Conservation (phyloP, 2,797 vertebrate genomes). For the Phalanger gymnotis region DNA sequence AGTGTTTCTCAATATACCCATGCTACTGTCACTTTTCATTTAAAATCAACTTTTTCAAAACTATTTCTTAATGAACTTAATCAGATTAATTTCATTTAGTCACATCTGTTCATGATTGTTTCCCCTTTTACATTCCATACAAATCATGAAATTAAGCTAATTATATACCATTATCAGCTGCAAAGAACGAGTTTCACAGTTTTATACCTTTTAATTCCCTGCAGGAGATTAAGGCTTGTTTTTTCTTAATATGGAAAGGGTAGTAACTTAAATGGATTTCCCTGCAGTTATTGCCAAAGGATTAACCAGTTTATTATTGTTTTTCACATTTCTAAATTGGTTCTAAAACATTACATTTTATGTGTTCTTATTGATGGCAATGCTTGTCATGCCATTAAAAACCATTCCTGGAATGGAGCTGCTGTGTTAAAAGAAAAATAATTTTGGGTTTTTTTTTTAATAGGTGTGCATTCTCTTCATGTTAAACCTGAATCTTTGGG, state of each 20-base stretch:
- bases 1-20: conserved; percentile 68
- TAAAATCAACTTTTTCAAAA: conserved; percentile 85
- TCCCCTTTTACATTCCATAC: conserved; percentile 79
- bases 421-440: conserved; percentile 53
- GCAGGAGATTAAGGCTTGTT: conserved; percentile 77
- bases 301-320: conserved; percentile 79
- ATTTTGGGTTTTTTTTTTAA: conserved; percentile 62
- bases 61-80: conserved; percentile 86
- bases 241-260: conserved; percentile 79
- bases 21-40: conserved; percentile 83
- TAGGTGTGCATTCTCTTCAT: conserved; percentile 52
- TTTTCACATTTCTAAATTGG: conserved; percentile 78
- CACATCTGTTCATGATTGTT: conserved; percentile 82
- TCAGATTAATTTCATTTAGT: conserved; percentile 84
- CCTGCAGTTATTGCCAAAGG: conserved; percentile 71
- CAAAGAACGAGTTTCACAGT: conserved; percentile 79
- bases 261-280: conserved; percentile 79
- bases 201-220: conserved; percentile 82
- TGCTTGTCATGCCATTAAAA: conserved; percentile 63
- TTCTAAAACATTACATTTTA: conserved; percentile 79
- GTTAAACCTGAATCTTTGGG: conserved; percentile 47
- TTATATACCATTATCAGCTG: conserved; percentile 83
- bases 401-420: conserved; percentile 63
- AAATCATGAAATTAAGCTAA: conserved; percentile 85
- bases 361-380: conserved; percentile 67